A percentile compares a stretch with the other conserved stretches of the same genome.
These are phyloP conservation scores for Gymnogyps californianus DNA, from an alignment of 2,113 vertebrate genomes.

Conservation along the genomic window DNA sequence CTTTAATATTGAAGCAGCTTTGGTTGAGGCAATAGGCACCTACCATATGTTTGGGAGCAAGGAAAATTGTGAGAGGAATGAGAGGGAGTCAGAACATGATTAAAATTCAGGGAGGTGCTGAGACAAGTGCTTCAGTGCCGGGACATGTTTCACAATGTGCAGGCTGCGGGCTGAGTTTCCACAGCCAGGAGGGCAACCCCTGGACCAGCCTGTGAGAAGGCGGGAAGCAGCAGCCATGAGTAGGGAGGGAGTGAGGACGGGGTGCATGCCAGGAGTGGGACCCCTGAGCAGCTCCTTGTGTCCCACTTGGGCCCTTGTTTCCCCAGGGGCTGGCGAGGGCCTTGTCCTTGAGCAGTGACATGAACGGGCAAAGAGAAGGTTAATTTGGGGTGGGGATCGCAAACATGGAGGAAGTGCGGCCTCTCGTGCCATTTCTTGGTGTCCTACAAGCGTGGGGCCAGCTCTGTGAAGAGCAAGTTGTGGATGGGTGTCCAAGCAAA, in stretches of 20 bases:
- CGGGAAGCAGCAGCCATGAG: neutral
- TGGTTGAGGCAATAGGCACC: neutral
- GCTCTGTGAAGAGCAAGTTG: neutral
- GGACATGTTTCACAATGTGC: rapidly evolving
- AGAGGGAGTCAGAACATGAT: neutral
- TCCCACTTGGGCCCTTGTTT: neutral
- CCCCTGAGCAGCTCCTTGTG: neutral
- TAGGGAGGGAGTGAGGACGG: neutral
- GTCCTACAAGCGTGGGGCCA: neutral
- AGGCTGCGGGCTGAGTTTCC: neutral
- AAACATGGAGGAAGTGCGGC: neutral
- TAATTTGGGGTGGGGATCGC: neutral
- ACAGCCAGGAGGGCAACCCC: neutral
- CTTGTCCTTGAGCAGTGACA: neutral
- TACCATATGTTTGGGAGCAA: neutral
- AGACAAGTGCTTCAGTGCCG: neutral
- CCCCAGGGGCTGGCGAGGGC: rapidly evolving
- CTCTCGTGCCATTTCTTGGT: neutral
- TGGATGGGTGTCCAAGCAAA: neutral
- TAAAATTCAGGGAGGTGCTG: neutral
- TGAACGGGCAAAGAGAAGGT: neutral
- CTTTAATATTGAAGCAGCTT: neutral
- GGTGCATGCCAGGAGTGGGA: rapidly evolving
- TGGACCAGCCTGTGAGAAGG: neutral
- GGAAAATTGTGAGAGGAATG: neutral